Base-by-base conservation (phyloP, 2,888 invertebrate genomes). In the Vanessa cardui region DNA sequence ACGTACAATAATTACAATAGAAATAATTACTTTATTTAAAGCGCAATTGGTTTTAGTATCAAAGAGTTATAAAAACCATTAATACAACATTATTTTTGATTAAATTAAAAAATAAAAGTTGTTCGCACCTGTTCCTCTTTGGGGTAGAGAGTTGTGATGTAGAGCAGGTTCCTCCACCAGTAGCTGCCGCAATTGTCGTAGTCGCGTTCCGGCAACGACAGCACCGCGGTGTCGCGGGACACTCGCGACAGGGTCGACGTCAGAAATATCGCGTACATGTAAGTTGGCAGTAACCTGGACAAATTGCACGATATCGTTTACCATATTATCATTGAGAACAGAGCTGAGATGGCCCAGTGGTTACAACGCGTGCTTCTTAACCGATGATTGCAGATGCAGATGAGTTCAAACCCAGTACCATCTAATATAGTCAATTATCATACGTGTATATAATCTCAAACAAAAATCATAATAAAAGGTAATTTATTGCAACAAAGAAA, bases 121-220 rank as follows among this genome's bases (percentile, higher is more conserved):
- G 8, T 21, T 15, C 39, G 12, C 21, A 67, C 95, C 92, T 94
- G 93, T 79, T 95, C 94, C 1, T 90, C 85, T 12, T 85, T 80
- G 0, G 95, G 94, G 75, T 94, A 95, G 45, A 94, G 86, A 1
- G 94, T 95, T 73, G 94, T 94, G 58, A 95, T 80, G 76, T 94
- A 95, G 0, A 95, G 85, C 16, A 94, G 84, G 79, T 95, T 95
- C 69, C 94, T 87, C 95, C 95, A 95, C 94, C 95, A 95, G 80
- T 94, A 92, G 46, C 82, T 78, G 68, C 92, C 92, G 78, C 95
- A 95, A 76, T 92, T 94, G 65, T 80, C 73, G 69, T 93, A 90
- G 81, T 95, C 95, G 47, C 83, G 83, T 60, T 94, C 94, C 0
- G 94, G 94, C 5, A 94, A 86, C 66, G 93, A 85, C 72, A 95